Conservation (phyloP, 30 jellyfish, hydroid and myxozoan genomes). For the Cassiopea andromeda region DNA sequence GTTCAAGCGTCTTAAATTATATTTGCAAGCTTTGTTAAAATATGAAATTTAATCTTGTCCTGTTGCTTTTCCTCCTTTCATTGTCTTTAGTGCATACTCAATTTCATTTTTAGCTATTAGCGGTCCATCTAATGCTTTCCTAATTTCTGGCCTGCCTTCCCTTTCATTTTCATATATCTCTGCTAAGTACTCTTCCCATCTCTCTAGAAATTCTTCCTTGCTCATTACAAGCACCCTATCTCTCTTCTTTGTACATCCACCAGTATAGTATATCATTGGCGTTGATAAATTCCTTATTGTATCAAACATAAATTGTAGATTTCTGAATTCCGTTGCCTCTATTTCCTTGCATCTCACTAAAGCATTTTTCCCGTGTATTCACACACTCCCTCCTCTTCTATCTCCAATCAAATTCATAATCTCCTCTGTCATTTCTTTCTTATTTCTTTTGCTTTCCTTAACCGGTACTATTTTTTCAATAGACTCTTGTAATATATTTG, state of each 20-base stretch:
- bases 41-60: too few species aligned
- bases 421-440: constrained; percentile 1
- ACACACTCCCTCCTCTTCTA: background rate
- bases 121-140: too few species aligned
- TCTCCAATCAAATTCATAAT: background rate
- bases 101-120: too few species aligned
- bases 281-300: background rate
- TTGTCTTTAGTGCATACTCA: too few species aligned
- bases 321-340: background rate
- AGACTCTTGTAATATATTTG: too few species aligned
- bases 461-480: background rate
- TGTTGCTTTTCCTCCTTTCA: too few species aligned
- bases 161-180: too few species aligned
- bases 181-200: constrained; percentile 34
- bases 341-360: constrained; percentile 13
- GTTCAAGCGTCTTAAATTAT: too few species aligned
- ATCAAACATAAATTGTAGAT: background rate
- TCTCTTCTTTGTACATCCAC: background rate
- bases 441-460: background rate
- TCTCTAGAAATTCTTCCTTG: constrained; percentile 18
- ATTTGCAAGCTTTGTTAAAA: too few species aligned
- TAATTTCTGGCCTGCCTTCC: too few species aligned
- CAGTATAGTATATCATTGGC: background rate
- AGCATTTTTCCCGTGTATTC: background rate
- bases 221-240: background rate